Percentiles rank a stretch among this genome's conserved stretches.
Evolutionary conservation across 2,888 invertebrate species (phyloP).

Genomic region (Labia minor): DNA sequence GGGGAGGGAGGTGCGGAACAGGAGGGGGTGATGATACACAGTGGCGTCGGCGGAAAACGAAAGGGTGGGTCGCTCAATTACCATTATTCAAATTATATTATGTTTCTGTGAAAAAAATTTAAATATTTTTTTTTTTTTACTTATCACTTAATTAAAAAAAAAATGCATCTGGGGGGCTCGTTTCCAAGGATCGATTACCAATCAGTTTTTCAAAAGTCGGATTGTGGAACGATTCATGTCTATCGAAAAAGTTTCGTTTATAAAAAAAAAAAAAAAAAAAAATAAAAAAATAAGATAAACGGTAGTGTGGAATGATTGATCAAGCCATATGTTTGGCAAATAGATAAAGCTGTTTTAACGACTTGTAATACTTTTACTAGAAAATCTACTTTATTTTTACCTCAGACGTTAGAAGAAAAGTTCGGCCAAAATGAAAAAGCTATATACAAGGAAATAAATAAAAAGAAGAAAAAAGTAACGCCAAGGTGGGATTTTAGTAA

Average conservation of each 20-base stretch:
- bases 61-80: too few relatives aligned
- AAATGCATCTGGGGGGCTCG: neutral
- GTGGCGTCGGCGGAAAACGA: too few relatives aligned
- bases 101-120: too few relatives aligned
- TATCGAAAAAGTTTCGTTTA: conserved; percentile 1
- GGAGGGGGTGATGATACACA: too few relatives aligned
- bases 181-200: neutral
- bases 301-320: neutral
- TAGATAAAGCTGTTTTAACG: conserved; percentile 8
- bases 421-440: neutral
- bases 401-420: neutral
- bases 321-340: neutral
- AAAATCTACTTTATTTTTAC: neutral
- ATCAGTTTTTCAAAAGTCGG: neutral
- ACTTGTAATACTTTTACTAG: neutral
- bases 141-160: too few relatives aligned
- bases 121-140: too few relatives aligned
- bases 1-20: too few relatives aligned
- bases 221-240: neutral
- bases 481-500: too few relatives aligned
- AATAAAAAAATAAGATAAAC: too few relatives aligned
- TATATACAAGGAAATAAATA: neutral
- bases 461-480: neutral
- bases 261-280: too few relatives aligned
- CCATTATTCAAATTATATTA: too few relatives aligned